Evolutionary conservation across 2,797 vertebrate species (phyloP).

Genomic region (Spinibarbus caldwelli): DNA sequence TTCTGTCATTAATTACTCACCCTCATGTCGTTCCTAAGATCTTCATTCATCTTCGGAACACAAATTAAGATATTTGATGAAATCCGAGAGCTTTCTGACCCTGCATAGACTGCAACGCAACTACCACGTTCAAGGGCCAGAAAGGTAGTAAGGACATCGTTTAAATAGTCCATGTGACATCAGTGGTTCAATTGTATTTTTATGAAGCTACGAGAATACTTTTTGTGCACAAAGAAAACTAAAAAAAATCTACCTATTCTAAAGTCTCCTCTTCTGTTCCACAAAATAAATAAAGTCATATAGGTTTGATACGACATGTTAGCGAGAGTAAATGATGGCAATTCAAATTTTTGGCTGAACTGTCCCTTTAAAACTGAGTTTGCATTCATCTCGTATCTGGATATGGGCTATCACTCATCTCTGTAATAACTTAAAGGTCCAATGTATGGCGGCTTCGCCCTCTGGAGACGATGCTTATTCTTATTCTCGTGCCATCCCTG

Average conservation of each 20-base stretch:
- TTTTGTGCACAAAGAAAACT: too few relatives aligned
- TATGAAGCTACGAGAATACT: not conserved
- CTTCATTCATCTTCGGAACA: not conserved
- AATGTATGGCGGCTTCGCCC: constrained; percentile 32
- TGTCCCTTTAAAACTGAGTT: not conserved
- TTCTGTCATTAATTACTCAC: not conserved
- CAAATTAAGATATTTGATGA: not conserved
- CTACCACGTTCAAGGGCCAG: not conserved
- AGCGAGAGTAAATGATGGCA: not conserved
- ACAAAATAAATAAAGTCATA: too few relatives aligned
- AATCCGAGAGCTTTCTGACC: not conserved
- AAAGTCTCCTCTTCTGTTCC: too few relatives aligned
- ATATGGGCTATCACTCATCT: constrained; percentile 44
- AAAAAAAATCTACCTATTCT: too few relatives aligned
- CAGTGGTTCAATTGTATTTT: not conserved
- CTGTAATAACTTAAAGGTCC: constrained; percentile 50
- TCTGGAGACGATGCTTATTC: constrained; percentile 48
- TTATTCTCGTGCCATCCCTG: constrained; percentile 58
- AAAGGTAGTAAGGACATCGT: not conserved
- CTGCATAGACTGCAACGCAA: not conserved
- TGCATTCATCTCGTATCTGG: constrained; percentile 21
- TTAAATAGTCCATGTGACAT: not conserved
- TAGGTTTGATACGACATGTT: not conserved
- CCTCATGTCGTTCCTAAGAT: not conserved
- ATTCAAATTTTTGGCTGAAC: not conserved